A percentile compares a stretch with the other conserved stretches of the same genome.
Evolutionary conservation across 2,797 vertebrate species (phyloP).

Genomic region (Neopelma chrysocephalum): DNA sequence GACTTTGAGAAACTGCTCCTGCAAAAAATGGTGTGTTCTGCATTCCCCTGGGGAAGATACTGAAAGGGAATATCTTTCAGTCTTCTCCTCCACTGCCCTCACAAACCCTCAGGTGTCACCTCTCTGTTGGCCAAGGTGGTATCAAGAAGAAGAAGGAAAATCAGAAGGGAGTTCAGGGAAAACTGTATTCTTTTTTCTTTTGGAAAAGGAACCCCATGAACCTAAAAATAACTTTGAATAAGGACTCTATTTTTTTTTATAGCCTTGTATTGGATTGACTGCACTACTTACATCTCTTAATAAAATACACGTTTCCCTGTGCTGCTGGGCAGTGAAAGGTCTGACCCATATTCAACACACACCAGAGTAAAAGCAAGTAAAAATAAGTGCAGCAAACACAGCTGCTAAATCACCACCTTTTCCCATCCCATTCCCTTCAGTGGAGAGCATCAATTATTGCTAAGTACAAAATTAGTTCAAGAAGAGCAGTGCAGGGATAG

Average conservation of each 20-base stretch:
- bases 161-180: neutral
- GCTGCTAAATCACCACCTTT: constrained; percentile 1
- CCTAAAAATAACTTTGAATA: neutral
- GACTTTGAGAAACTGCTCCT: neutral
- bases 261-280: neutral
- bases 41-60: fast-evolving
- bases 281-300: neutral
- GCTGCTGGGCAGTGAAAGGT: neutral
- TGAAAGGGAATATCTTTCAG: neutral
- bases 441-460: constrained; percentile 11
- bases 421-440: neutral
- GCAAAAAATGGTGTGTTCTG: neutral
- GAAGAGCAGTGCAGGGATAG: neutral
- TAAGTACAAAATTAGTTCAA: neutral
- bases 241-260: neutral
- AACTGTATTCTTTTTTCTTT: neutral
- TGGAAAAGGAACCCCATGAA: neutral
- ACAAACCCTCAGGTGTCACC: neutral
- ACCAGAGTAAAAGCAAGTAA: neutral
- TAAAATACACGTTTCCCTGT: neutral
- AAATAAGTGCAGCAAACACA: constrained; percentile 26
- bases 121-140: neutral
- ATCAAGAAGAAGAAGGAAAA: neutral
- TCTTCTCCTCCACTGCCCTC: neutral
- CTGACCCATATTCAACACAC: neutral